Evolutionary conservation across 1,140 invertebrate genomes (phyloP), one percentile per base, ranked within the genome.

Genomic region (Neelides sp.): DNA sequence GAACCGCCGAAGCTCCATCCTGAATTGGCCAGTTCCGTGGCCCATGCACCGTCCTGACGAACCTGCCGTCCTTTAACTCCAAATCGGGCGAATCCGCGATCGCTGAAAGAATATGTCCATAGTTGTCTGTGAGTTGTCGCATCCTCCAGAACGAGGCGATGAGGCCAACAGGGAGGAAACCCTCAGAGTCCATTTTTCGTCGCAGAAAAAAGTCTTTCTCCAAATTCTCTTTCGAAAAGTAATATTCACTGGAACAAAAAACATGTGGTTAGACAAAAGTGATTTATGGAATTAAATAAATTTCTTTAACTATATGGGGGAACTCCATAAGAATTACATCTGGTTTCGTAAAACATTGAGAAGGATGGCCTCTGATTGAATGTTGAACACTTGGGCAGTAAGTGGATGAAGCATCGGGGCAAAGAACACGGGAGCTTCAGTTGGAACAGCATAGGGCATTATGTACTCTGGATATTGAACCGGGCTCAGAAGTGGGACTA

Each of bases 141-240:
- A 98, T 83, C 56, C 95, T 78, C 68, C 92, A 86, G 71, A 98
- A 98, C 15, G 88, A 92, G 26, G 91, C 90, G 44, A 98, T 93
- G 34, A 98, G 71, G 50, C 81, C 82, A 19, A 98, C 78, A 4
- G 91, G 89, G 44, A 98, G 77, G 65, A 80, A 98, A 43, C 95
- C 95, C 63, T 95, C 79, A 10, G 77, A 63, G 63, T 92, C 84
- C 95, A 99, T 98, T 77, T 94, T 94, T 53, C 90, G 78, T 46
- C 95, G 77, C 58, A 99, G 73, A 71, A 93, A 99, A 69, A 96
- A 91, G 67, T 98, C 95, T 62, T 85, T 80, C 61, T 85, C 78
- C 41, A 99, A 73, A 73, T 99, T 99, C 62, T 97, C 92, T 61
- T 85, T 81, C 65, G 89, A 94, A 71, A 98, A 98, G 75, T 98